Percentiles rank a stretch among this genome's conserved stretches.
These are phyloP conservation scores for Perizoma flavofasciatum DNA, from an alignment of 2,888 invertebrate genomes.

Conservation along the genomic window DNA sequence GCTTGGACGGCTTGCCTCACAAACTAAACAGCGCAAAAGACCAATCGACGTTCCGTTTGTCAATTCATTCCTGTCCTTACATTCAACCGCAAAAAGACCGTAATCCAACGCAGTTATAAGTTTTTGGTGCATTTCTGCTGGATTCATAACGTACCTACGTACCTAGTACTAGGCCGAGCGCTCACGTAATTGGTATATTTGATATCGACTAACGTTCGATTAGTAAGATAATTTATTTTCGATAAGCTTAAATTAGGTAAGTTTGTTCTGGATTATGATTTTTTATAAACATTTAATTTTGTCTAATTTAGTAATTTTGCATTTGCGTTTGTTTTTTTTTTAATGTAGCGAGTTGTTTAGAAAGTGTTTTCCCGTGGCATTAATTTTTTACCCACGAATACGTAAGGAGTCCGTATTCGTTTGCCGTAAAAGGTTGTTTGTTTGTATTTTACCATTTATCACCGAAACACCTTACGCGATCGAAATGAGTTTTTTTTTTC, in stretches of 20 bases:
- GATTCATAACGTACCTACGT: constrained; percentile 49
- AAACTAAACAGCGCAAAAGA: constrained; percentile 48
- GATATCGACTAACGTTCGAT: constrained; percentile 55
- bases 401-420: no score
- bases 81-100: constrained; percentile 65
- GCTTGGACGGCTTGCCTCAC: constrained; percentile 58
- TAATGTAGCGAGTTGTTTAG: not conserved
- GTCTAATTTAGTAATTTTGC: not conserved
- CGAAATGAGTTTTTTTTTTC: not conserved
- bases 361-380: not conserved
- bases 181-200: constrained; percentile 72
- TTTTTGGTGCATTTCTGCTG: constrained; percentile 56
- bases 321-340: not conserved
- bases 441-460: no score
- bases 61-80: constrained; percentile 69
- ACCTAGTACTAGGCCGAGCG: constrained; percentile 65
- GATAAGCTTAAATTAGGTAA: constrained; percentile 65
- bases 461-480: no score
- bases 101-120: constrained; percentile 62
- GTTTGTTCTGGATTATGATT: constrained; percentile 7
- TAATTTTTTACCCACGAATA: no score
- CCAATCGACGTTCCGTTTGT: constrained; percentile 59
- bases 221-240: constrained; percentile 77
- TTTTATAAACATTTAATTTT: not conserved
- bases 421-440: no score